Base-by-base conservation (phyloP, 2,888 invertebrate genomes). In the Caenorhabditis drosophilae region DNA sequence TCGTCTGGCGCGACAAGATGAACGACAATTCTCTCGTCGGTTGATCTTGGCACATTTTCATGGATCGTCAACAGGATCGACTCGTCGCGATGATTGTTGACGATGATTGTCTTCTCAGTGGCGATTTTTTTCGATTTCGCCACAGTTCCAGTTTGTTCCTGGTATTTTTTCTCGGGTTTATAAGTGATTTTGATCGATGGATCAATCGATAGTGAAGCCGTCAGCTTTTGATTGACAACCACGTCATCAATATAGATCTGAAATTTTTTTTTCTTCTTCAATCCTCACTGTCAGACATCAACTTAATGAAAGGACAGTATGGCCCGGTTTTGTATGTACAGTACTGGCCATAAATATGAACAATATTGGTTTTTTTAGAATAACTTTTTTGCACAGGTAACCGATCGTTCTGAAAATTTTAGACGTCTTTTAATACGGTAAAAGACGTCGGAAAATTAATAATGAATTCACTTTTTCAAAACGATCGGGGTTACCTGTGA, bases 191-290 rank as follows among this genome's bases (percentile, higher is more conserved):
- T 78, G 26, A 85, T 78, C 12, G 84, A 78, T 2, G 84, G 79
- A 66, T 85, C 85, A 6, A 84, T 83, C 40, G 85, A 85, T 40
- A 86, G 73, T 2, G 84, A 84, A 55, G 83, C 81, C 50, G 73
- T 49, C 46, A 63, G 52, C 36, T 15, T 22, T 20, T 42, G 20
- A 12, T 22, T 22, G 4, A 20, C 20, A 20, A 20, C 18, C 11
- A 23, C 42, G 20, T 42, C 42, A 4, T 22, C 15, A 15, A 42
- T 18, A 7, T 6, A 70, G 72, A 85, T 84, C 55, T n/a, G n/a
- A n/a, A n/a, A n/a, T n/a, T n/a, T n/a, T n/a, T n/a, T n/a, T n/a
- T n/a, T n/a, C n/a, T n/a, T n/a, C n/a, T n/a, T n/a, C n/a, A n/a
- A n/a, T n/a, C n/a, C n/a, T n/a, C n/a, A n/a, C n/a, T n/a, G n/a